Conservation (phyloP, 64 coral and sea anemone genomes). For the Montipora capricornis region DNA sequence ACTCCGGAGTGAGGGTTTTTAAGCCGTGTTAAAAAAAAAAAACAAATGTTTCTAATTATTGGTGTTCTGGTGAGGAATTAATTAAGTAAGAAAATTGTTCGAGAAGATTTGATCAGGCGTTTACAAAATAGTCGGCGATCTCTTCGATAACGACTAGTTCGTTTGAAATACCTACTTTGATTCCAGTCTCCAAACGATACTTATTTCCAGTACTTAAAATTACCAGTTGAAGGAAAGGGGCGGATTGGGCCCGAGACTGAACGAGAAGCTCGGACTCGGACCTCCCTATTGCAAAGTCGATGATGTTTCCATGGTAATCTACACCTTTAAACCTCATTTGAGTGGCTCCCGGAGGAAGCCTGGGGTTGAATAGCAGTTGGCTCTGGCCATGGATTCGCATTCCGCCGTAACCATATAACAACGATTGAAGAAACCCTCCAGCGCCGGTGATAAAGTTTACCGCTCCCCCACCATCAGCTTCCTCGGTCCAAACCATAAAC, state of each 20-base stretch:
- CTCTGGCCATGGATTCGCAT: slow-evolving; percentile 66
- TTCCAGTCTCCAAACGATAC: slow-evolving; percentile 22
- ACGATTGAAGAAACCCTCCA: slow-evolving; percentile 93
- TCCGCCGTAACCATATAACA: slow-evolving; percentile 92
- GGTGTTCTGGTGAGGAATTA: no score
- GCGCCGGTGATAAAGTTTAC: slow-evolving; percentile 95
- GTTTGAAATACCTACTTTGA: slow-evolving; percentile 9
- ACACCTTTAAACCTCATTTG: slow-evolving; percentile 69
- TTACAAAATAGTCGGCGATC: background rate
- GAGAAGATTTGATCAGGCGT: background rate
- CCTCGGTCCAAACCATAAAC: slow-evolving; percentile 93
- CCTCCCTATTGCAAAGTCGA: slow-evolving; percentile 57
- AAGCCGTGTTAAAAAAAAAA: no score
- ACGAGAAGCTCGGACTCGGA: slow-evolving; percentile 66
- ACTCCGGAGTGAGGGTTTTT: no score
- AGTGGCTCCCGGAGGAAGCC: slow-evolving; percentile 49
- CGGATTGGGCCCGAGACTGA: slow-evolving; percentile 54
- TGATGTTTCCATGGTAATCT: slow-evolving; percentile 85
- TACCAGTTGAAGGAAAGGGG: slow-evolving; percentile 46
- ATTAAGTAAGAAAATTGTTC: background rate
- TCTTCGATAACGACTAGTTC: background rate
- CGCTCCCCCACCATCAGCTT: slow-evolving; percentile 72
- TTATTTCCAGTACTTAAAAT: slow-evolving; percentile 1
- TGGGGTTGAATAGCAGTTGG: slow-evolving; percentile 84
- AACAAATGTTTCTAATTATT: no score